Evolutionary conservation across 2,113 vertebrate species (phyloP).

Genomic region (Hyaena hyaena): DNA sequence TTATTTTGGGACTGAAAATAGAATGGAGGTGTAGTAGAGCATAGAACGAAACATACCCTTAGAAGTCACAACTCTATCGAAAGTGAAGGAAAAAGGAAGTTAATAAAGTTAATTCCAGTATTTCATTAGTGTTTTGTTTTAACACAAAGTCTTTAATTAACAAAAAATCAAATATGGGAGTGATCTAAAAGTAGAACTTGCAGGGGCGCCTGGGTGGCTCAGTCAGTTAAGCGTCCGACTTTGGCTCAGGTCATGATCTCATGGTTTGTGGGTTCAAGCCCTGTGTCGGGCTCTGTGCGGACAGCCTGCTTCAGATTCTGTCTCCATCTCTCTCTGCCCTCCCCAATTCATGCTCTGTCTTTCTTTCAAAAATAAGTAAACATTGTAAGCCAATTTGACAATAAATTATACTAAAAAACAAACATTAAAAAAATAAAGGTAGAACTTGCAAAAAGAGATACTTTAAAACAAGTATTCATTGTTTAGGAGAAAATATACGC

Average conservation of each 20-base stretch:
- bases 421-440: neutral
- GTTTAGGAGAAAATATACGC: neutral
- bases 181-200: neutral
- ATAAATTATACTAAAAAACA: no score
- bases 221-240: no score
- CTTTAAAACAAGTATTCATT: neutral
- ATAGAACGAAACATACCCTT: neutral
- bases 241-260: no score
- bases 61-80: neutral
- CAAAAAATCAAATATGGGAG: neutral
- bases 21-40: neutral
- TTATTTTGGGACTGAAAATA: neutral
- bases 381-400: no score
- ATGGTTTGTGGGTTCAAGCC: no score
- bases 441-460: neutral
- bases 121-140: neutral
- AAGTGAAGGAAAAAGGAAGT: neutral
- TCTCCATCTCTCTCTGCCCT: no score
- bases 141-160: neutral
- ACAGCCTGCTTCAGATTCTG: no score
- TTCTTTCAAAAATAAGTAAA: no score
- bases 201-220: neutral
- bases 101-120: neutral
- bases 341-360: no score
- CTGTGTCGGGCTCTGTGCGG: no score